Evolutionary conservation across 2,888 invertebrate species (phyloP), one percentile per base, ranked within the genome.

Genomic region (Notodonta ziczac): DNA sequence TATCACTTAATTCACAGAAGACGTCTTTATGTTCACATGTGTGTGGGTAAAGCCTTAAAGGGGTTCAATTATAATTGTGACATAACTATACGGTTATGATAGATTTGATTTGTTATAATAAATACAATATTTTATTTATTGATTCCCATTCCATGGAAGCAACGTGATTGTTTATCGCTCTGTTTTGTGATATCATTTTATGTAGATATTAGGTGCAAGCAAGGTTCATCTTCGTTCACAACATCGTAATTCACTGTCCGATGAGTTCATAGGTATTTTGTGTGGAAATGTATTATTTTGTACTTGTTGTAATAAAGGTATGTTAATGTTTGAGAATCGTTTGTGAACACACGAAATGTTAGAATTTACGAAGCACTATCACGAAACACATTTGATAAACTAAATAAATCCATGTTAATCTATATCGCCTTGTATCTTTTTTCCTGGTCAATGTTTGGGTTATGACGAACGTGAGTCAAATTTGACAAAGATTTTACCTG

Each of bases 371-470:
- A 79, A 80, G 89, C 91, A 92, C 92, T 83, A 81, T 89, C 90
- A 92, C 90, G 82, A 84, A 88, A 90, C 88, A 89, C 86, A 87
- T 88, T 88, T 90, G 87, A 87, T 90, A 86, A 90, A 87, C 83
- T 87, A 85, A 93, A 91, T 91, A 93, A 92, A 92, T 86, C 85
- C 87, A 92, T 91, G 90, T 92, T 91, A 90, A 89, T 91, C 88
- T 82, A 83, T 76, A 77, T 63, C 44, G 60, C 55, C 61, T 73
- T 74, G 73, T 77, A 69, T 74, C 70, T 71, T 70, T 78, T 76
- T 73, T 75, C 65, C 63, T 68, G 62, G 63, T 65, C 59, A 54
- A 12, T 13, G 56, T 59, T 61, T 62, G 16, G 24, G 32, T 55
- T 48, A 46, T 46, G 46, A n/a, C 7, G n/a, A 5, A 35, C 0